Conservation (phyloP, 2,888 invertebrate genomes). For the Mesochorus sp. region DNA sequence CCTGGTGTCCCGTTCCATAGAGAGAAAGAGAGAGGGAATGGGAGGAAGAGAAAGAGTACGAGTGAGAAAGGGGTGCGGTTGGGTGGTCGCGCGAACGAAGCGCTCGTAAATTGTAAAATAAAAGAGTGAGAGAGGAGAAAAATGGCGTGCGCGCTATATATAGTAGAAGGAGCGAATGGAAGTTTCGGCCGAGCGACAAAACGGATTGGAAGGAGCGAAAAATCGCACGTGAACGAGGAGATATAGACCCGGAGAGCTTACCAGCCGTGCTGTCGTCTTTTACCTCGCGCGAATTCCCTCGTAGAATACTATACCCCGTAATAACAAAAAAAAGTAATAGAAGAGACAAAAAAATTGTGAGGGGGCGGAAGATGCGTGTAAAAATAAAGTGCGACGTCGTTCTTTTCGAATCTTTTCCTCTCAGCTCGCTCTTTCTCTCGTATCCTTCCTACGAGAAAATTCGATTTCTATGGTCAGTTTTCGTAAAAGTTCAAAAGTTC, state of each 20-base stretch:
- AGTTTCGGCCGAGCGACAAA: slow-evolving; percentile 54
- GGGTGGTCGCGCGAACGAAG: slow-evolving; percentile 62
- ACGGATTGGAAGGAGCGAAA: slow-evolving; percentile 58
- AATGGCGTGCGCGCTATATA: slow-evolving; percentile 52
- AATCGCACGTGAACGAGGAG: slow-evolving; percentile 56
- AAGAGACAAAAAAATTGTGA: background rate
- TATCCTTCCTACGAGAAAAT: no score
- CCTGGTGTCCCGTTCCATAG: slow-evolving; percentile 16
- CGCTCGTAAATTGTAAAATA: slow-evolving; percentile 74
- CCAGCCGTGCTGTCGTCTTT: slow-evolving; percentile 13
- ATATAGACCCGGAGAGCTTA: slow-evolving; percentile 39
- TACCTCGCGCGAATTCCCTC: slow-evolving; percentile 9
- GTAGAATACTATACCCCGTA: slow-evolving; percentile 12
- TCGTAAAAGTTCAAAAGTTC: no score
- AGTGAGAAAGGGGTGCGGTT: slow-evolving; percentile 58
- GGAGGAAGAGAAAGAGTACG: background rate
- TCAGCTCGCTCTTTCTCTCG: no score
- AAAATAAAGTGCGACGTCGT: background rate
- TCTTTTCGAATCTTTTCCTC: no score
- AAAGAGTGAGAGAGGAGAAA: slow-evolving; percentile 61
- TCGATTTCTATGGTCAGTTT: no score
- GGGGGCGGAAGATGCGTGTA: slow-evolving; percentile 6
- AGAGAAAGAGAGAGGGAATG: slow-evolving; percentile 19
- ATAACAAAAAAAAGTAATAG: slow-evolving; percentile 19
- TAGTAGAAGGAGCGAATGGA: slow-evolving; percentile 48